Conservation (phyloP, 2,113 vertebrate genomes). For the Meriones unguiculatus region DNA sequence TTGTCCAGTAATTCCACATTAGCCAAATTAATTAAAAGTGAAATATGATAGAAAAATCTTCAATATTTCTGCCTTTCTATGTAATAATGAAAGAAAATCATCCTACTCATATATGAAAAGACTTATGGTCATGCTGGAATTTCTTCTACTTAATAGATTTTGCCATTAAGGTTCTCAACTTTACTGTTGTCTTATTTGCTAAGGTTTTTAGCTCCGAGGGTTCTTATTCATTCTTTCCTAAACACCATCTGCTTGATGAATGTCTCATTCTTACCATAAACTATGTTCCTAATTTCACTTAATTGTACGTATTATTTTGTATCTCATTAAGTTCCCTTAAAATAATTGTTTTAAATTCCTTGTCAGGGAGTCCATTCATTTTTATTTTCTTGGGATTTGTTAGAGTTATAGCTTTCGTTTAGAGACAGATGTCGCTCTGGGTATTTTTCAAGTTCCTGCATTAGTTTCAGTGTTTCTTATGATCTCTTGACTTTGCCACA, state of each 20-base stretch:
- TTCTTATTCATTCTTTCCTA: not conserved
- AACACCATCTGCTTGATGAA: not conserved
- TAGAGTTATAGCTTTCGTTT: not conserved
- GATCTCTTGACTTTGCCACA: too few species aligned
- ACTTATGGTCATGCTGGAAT: too few species aligned
- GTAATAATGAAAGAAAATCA: not conserved
- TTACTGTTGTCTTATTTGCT: not conserved
- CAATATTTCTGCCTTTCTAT: too few species aligned
- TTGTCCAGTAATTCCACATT: not conserved
- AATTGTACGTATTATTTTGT: not conserved
- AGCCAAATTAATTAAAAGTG: not conserved
- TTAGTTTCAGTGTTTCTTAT: too few species aligned
- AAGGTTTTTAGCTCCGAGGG: not conserved
- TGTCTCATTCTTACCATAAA: not conserved
- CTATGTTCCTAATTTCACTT: not conserved
- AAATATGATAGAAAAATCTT: not conserved
- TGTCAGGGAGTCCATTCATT: not conserved
- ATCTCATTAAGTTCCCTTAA: not conserved
- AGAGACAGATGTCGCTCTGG: too few species aligned
- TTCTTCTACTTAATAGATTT: not conserved
- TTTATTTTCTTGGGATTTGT: not conserved
- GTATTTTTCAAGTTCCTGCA: too few species aligned
- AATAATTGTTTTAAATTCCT: not conserved
- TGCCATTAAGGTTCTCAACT: not conserved
- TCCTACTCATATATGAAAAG: not conserved